A percentile compares a stretch with the other conserved stretches of the same genome.
These are phyloP conservation scores for Anolis apletophallus DNA, from an alignment of 2,797 vertebrate genomes.

Conservation along the genomic window DNA sequence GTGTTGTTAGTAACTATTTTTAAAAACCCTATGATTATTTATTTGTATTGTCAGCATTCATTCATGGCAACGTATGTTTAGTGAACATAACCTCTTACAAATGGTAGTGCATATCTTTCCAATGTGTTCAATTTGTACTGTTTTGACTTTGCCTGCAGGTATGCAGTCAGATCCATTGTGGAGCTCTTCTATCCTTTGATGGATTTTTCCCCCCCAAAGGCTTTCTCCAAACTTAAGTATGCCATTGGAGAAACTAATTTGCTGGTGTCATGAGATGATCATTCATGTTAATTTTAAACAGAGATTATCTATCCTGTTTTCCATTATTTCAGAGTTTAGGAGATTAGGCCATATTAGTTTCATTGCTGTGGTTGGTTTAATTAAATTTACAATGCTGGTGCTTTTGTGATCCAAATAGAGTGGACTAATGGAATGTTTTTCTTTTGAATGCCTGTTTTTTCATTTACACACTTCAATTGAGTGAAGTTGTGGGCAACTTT, in stretches of 20 bases:
- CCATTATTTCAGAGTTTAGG: constrained; percentile 33
- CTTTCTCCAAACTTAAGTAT: constrained; percentile 1
- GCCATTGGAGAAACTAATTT: constrained; percentile 12
- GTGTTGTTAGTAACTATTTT: not conserved
- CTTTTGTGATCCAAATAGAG: constrained; percentile 3
- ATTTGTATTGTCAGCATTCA: not conserved
- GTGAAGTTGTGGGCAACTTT: not conserved
- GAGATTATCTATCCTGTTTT: constrained; percentile 25
- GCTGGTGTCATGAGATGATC: constrained; percentile 3
- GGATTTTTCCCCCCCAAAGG: not conserved
- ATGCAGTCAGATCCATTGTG: not conserved
- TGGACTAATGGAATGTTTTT: not conserved
- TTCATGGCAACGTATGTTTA: not conserved
- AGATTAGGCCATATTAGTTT: constrained; percentile 31
- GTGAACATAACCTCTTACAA: not conserved
- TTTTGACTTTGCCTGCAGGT: not conserved
- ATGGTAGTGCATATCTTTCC: not conserved
- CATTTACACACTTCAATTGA: not conserved
- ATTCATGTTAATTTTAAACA: constrained; percentile 11
- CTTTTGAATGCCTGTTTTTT: not conserved
- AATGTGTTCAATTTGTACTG: not conserved
- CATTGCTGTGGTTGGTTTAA: constrained; percentile 24
- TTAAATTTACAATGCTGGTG: constrained; percentile 21
- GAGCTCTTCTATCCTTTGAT: not conserved
- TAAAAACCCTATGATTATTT: not conserved